These are phyloP conservation scores for Flabesymbios commensalis DNA, from an alignment of 2,888 invertebrate species.

Conservation along the genomic window DNA sequence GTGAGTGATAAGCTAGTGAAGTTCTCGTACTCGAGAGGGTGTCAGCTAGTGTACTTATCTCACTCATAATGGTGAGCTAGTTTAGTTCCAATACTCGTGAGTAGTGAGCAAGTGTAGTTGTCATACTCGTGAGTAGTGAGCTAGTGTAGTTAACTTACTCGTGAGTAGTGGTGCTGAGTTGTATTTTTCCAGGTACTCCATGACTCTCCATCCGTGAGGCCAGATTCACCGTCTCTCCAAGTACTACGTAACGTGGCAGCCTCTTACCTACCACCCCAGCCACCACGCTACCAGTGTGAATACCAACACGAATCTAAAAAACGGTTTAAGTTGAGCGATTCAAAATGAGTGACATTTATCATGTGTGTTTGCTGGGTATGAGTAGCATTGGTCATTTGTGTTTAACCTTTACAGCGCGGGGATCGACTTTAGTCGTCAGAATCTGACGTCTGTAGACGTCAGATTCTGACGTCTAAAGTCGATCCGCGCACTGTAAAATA, in stretches of 20 bases:
- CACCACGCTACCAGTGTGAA: constrained; percentile 44
- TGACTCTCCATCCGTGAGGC: constrained; percentile 54
- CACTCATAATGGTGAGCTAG: not conserved
- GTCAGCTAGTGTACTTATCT: no score
- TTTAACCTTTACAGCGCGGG: no score
- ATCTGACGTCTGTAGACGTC: no score
- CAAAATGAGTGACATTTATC: not conserved
- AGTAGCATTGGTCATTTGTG: no score
- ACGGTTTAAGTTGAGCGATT: not conserved
- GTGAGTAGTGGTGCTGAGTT: constrained; percentile 40
- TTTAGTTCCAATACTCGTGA: not conserved
- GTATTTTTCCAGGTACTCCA: constrained; percentile 43
- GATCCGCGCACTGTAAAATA: no score
- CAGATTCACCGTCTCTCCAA: constrained; percentile 49
- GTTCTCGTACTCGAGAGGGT: no score
- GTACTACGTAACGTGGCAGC: constrained; percentile 46
- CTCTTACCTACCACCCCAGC: constrained; percentile 44
- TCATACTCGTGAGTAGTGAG: not conserved
- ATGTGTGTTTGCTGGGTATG: not conserved
- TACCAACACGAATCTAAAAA: constrained; percentile 45
- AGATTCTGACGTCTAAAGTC: no score
- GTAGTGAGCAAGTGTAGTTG: not conserved
- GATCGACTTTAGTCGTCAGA: no score
- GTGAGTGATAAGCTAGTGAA: not conserved
- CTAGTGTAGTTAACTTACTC: constrained; percentile 32